Base-by-base conservation (phyloP, 2,797 vertebrate genomes). In the Falco biarmicus region DNA sequence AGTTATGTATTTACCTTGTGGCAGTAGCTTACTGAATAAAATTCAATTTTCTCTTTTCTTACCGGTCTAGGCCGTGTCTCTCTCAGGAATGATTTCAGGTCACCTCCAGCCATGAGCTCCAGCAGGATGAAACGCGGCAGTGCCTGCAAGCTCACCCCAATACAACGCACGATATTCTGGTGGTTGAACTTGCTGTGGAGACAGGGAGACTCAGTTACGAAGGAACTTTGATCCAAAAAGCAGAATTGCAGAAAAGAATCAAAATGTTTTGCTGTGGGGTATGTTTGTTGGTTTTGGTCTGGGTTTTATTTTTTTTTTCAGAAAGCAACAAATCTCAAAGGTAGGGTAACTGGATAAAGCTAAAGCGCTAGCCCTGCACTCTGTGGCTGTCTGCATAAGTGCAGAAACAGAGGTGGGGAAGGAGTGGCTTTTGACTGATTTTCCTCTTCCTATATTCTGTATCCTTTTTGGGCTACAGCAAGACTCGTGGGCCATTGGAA, bases 51-150 rank as follows among this genome's bases (percentile, higher is more conserved):
- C 98, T 97, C 98, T 99, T 97, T 75, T 34, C 99, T 99, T 98
- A 99, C 99, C 97, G 99, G 98, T 90, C 99, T 98, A 24, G 99
- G 99, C 73, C 99, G 98, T 2, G 99, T 99, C 97, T 99, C 99
- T 77, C 99, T 98, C 83, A 99, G 98, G 97, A 99, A 99, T 2
- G 98, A 98, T 95, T 99, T 99, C 79, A 99, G 98, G 97, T 99
- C 99, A 93, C 99, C 99, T 59, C 99, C 99, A 5, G 99, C 98
- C 99, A 99, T 99, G 71, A 99, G 98, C 96, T 99, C 99, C 93
- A 99, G 98, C 94, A 99, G 98, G 96, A 99, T 99, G 93, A 99
- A 99, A 54, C 99, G 98, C 48, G 99, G 99, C 96, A 99, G 98
- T 13, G 99, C 99, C 95, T 99, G 99, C 90, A 99, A 98, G 86